A percentile compares a stretch with the other conserved stretches of the same genome.
Evolutionary conservation across 2,113 vertebrate species (phyloP).

Genomic region (Buteo buteo): DNA sequence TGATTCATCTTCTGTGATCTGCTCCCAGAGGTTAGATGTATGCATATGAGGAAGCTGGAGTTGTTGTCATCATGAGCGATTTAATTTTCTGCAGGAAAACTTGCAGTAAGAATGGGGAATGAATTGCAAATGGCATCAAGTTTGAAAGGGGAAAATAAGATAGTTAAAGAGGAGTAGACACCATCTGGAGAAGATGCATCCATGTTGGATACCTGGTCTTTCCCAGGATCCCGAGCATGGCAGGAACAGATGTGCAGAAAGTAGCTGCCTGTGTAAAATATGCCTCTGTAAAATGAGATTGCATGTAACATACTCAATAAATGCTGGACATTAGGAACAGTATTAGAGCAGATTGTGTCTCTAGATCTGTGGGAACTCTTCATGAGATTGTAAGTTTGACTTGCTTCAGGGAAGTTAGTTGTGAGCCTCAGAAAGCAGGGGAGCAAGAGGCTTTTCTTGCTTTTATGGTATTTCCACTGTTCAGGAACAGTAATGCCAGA

Average conservation of each 20-base stretch:
- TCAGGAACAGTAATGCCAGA: background rate
- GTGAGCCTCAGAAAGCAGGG: background rate
- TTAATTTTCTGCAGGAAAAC: background rate
- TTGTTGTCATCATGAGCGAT: background rate
- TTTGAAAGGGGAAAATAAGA: background rate
- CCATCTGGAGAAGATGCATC: background rate
- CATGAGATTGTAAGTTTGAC: background rate
- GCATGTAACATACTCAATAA: background rate
- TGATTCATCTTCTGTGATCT: background rate
- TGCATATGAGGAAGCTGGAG: background rate
- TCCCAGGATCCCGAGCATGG: accelerated
- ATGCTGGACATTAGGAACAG: background rate
- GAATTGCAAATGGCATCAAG: background rate
- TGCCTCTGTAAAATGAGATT: background rate
- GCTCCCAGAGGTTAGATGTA: background rate
- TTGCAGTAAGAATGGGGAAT: background rate
- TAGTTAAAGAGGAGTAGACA: background rate
- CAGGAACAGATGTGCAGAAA: background rate
- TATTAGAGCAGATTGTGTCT: background rate
- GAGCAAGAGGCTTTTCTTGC: background rate
- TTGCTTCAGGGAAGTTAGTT: background rate
- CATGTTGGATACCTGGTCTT: background rate
- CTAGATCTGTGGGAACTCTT: background rate
- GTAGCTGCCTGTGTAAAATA: background rate
- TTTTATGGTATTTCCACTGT: background rate